Conservation (phyloP, 2,797 vertebrate genomes). For the Thripadectes ignobilis region DNA sequence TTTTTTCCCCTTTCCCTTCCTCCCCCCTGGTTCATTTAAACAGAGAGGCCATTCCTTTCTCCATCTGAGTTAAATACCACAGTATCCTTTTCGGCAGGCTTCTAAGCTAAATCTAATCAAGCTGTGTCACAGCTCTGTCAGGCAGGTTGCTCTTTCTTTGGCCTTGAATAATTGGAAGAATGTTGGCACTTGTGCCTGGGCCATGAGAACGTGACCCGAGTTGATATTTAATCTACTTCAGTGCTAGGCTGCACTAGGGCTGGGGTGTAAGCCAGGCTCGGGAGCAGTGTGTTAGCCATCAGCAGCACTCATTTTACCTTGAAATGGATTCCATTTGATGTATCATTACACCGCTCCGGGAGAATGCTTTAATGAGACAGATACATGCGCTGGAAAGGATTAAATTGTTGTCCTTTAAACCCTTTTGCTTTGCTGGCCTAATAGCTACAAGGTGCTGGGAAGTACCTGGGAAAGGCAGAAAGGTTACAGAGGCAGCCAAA, state of each 20-base stretch:
- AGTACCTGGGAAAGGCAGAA: constrained; percentile 66
- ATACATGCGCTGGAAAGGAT: constrained; percentile 66
- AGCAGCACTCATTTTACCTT: constrained; percentile 71
- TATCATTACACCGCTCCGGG: constrained; percentile 64
- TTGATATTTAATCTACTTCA: constrained; percentile 81
- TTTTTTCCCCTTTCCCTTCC: neutral
- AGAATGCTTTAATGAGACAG: constrained; percentile 75
- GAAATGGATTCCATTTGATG: constrained; percentile 70
- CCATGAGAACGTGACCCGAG: constrained; percentile 82
- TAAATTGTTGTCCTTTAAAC: constrained; percentile 68
- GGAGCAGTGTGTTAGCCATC: constrained; percentile 72
- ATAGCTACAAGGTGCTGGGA: constrained; percentile 68
- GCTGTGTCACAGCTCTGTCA: constrained; percentile 76
- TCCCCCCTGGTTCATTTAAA: constrained; percentile 20
- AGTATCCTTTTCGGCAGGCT: constrained; percentile 76
- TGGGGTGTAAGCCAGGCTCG: constrained; percentile 61
- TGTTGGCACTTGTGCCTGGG: constrained; percentile 80
- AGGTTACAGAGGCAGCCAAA: constrained; percentile 21
- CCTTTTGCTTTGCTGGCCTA: constrained; percentile 8
- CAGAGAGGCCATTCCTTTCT: constrained; percentile 67
- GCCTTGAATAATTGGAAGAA: constrained; percentile 82
- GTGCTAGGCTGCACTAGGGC: constrained; percentile 75
- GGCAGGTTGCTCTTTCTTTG: constrained; percentile 78
- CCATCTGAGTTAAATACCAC: constrained; percentile 74
- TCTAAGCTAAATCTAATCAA: constrained; percentile 79